These are phyloP conservation scores for Vimba vimba DNA, from an alignment of 2,113 vertebrate genomes.

Conservation along the genomic window DNA sequence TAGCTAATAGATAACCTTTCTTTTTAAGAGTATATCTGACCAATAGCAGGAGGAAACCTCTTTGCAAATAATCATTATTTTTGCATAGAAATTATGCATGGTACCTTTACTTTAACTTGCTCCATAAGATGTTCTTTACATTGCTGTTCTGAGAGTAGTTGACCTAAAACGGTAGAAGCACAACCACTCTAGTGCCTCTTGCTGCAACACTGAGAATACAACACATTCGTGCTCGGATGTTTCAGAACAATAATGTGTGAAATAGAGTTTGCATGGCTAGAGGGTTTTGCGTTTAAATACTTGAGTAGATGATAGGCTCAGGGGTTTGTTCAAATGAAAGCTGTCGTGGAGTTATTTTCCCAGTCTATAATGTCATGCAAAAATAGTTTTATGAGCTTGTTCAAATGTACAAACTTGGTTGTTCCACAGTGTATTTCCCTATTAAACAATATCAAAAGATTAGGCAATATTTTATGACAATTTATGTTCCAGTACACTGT, in stretches of 20 bases:
- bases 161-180: background rate
- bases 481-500: constrained; percentile 61
- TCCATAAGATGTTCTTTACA: too few relatives aligned
- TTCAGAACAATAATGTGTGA: background rate
- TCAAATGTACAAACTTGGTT: background rate
- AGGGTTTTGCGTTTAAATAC: background rate
- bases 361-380: background rate
- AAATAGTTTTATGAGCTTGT: constrained; percentile 4
- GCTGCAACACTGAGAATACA: background rate
- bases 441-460: background rate
- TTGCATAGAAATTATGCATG: too few relatives aligned
- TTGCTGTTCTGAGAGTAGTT: too few relatives aligned
- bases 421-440: background rate
- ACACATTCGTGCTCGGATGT: background rate
- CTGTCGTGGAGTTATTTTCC: background rate
- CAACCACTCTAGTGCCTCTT: background rate
- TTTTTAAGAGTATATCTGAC: background rate
- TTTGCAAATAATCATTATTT: background rate
- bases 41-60: background rate
- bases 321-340: background rate
- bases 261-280: constrained; percentile 9
- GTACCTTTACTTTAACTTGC: too few relatives aligned
- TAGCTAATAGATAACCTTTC: too few relatives aligned
- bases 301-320: background rate
- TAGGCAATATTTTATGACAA: background rate